Conservation (phyloP, 2,888 invertebrate genomes). For the Caenorhabditis panamensis region DNA sequence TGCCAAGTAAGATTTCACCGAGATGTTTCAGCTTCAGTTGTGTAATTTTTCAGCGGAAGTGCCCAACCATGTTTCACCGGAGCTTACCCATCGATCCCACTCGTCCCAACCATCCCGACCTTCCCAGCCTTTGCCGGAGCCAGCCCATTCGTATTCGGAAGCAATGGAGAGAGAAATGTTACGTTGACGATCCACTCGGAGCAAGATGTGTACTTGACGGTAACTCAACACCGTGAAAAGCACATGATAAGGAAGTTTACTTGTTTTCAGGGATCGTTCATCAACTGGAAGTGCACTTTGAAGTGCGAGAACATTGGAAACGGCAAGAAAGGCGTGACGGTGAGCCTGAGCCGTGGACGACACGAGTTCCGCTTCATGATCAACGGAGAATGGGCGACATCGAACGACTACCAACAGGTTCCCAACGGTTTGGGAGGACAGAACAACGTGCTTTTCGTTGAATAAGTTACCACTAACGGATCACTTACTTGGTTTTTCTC, state of each 20-base stretch:
- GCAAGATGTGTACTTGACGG: constrained; percentile 72
- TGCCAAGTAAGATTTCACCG: constrained; percentile 29
- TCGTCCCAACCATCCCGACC: constrained; percentile 47
- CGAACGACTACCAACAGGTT: constrained; percentile 63
- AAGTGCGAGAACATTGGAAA: constrained; percentile 67
- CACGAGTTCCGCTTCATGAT: constrained; percentile 78
- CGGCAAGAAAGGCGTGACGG: constrained; percentile 70
- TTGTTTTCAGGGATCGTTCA: constrained; percentile 73
- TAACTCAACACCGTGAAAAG: too few species aligned
- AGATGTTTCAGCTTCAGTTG: background rate
- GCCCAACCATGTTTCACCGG: constrained; percentile 41
- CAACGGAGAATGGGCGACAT: constrained; percentile 74
- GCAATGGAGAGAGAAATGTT: constrained; percentile 61
- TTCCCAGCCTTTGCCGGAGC: constrained; percentile 51
- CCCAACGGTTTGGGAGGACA: constrained; percentile 70
- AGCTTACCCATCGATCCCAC: constrained; percentile 47
- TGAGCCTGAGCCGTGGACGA: constrained; percentile 73
- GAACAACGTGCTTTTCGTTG: constrained; percentile 71
- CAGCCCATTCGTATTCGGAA: constrained; percentile 27
- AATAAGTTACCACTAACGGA: constrained; percentile 48
- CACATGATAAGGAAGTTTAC: too few species aligned
- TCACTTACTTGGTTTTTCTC: constrained; percentile 34
- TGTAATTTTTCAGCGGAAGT: constrained; percentile 34
- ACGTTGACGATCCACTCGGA: constrained; percentile 70
- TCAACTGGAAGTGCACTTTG: constrained; percentile 77